Conservation (phyloP, 2,888 invertebrate species). For the Rhorus exstirpatorius region DNA sequence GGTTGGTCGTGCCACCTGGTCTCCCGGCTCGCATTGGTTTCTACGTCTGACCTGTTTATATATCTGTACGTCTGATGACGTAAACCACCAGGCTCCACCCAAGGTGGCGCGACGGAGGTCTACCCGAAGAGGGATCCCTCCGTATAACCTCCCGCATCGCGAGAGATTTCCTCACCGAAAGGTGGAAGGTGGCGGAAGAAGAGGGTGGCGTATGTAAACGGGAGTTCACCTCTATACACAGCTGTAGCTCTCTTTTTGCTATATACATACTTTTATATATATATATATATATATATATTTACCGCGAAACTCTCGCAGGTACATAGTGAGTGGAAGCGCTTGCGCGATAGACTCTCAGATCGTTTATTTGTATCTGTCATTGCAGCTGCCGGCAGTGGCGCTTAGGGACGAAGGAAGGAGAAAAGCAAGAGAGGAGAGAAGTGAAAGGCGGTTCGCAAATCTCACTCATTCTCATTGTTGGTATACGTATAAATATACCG, state of each 20-base stretch:
- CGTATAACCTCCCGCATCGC: constrained; percentile 35
- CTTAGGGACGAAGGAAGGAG: constrained; percentile 72
- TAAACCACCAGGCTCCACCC: constrained; percentile 83
- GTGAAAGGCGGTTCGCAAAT: constrained; percentile 65
- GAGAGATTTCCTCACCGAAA: constrained; percentile 50
- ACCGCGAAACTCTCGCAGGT: constrained; percentile 44
- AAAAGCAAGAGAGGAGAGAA: constrained; percentile 47
- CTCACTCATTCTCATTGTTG: constrained; percentile 20
- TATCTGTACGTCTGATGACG: constrained; percentile 85
- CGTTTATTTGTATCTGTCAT: constrained; percentile 86
- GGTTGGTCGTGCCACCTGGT: constrained; percentile 75
- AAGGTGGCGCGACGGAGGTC: constrained; percentile 68
- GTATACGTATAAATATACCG: constrained; percentile 3
- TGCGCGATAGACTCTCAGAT: constrained; percentile 81
- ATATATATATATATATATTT: too few species aligned
- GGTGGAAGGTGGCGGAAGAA: constrained; percentile 69
- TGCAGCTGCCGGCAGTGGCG: constrained; percentile 79
- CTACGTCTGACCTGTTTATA: constrained; percentile 83
- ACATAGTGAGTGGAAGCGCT: constrained; percentile 77
- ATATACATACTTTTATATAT: too few species aligned
- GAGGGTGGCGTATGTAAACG: constrained; percentile 65
- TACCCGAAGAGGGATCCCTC: constrained; percentile 49
- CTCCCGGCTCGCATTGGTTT: constrained; percentile 83
- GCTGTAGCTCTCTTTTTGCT: constrained; percentile 22
- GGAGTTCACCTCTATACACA: constrained; percentile 43